phyloP scores from a whole-genome alignment of 2,797 vertebrate genomes.

The Adelosebastes latens region DNA sequence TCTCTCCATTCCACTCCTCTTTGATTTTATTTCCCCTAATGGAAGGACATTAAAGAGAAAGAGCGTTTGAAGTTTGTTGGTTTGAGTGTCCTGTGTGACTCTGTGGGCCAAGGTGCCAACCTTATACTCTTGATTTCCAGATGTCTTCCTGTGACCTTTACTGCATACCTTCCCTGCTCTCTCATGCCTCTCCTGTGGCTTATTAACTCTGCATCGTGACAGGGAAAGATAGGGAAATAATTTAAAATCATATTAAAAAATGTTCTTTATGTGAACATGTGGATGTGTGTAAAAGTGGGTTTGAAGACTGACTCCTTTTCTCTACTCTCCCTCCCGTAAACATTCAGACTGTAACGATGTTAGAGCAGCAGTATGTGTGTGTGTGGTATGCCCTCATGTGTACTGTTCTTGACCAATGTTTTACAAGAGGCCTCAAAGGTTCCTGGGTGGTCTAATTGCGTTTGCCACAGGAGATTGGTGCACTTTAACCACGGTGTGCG shows the following conservation, averaged over 20 bases:
- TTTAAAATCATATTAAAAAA: background rate
- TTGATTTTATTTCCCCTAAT: slow-evolving; percentile 45
- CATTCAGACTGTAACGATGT: background rate
- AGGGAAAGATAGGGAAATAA: background rate
- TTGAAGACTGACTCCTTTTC: background rate
- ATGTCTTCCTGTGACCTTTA: slow-evolving; percentile 23
- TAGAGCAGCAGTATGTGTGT: background rate
- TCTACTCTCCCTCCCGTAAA: background rate
- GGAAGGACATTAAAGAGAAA: slow-evolving; percentile 20
- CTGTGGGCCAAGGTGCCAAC: slow-evolving; percentile 5
- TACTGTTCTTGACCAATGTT: slow-evolving; percentile 59
- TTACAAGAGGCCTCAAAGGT: slow-evolving; percentile 56
- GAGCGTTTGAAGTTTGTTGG: slow-evolving; percentile 4
- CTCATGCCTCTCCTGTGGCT: slow-evolving; percentile 18
- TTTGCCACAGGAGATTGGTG: slow-evolving; percentile 50
- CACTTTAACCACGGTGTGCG: slow-evolving; percentile 15
- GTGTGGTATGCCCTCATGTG: slow-evolving; percentile 31
- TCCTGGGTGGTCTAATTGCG: slow-evolving; percentile 70
- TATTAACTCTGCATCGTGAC: background rate
- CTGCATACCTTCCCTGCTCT: slow-evolving; percentile 30
- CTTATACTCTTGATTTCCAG: slow-evolving; percentile 32
- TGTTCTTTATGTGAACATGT: background rate
- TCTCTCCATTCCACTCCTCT: slow-evolving; percentile 17
- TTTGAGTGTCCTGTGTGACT: slow-evolving; percentile 14
- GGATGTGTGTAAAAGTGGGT: background rate